Conservation (phyloP, 2,797 vertebrate species). For the Botia almorhae region DNA sequence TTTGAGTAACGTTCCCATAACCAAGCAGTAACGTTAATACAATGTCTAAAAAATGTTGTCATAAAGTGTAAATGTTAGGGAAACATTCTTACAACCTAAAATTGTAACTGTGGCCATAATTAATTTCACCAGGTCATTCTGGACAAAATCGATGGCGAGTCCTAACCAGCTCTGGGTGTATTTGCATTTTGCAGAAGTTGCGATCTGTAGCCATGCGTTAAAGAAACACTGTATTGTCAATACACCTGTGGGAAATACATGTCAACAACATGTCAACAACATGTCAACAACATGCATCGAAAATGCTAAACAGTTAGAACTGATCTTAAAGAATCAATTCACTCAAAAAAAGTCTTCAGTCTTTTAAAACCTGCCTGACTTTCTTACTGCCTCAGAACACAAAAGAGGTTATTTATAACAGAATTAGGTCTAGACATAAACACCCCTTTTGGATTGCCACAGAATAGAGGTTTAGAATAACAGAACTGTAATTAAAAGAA, state of each 20-base stretch:
- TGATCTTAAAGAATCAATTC: not conserved
- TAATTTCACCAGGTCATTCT: slow-evolving; percentile 38
- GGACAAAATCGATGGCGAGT: slow-evolving; percentile 47
- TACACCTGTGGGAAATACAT: slow-evolving; percentile 8
- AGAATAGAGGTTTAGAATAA: not conserved
- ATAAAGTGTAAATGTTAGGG: too few species aligned
- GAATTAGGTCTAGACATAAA: not conserved
- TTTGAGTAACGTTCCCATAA: too few species aligned
- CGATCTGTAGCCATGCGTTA: slow-evolving; percentile 2
- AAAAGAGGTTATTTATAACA: too few species aligned
- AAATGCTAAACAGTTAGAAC: not conserved
- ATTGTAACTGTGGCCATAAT: not conserved
- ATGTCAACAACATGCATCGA: not conserved
- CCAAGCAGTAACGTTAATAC: too few species aligned
- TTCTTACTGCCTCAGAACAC: too few species aligned
- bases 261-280: too few species aligned
- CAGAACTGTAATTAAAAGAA: too few species aligned
- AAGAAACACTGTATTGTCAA: slow-evolving; percentile 28
- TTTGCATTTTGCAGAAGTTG: slow-evolving; percentile 57
- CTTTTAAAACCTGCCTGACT: too few species aligned
- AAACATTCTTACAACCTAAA: too few species aligned
- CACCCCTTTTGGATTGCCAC: not conserved
- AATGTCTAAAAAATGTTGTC: too few species aligned
- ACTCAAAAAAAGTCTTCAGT: too few species aligned
- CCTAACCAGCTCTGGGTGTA: slow-evolving; percentile 18